Evolutionary conservation across 2,888 invertebrate genomes (phyloP).

Genomic region (Odontocerum albicorne): DNA sequence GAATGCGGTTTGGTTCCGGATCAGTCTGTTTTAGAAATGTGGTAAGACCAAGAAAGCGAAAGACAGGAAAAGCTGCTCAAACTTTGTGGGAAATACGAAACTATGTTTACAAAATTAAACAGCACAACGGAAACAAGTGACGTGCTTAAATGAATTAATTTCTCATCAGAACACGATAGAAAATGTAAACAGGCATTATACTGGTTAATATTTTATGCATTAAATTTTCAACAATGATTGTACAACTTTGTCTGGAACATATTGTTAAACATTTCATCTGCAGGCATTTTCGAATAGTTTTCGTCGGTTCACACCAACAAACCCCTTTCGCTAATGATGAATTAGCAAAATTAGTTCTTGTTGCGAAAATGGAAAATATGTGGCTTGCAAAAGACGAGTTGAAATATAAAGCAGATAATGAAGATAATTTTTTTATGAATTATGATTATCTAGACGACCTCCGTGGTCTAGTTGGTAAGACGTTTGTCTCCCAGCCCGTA

Average conservation of each 20-base stretch:
- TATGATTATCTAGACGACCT: no score
- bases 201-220: conserved; percentile 1
- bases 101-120: not conserved
- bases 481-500: no score
- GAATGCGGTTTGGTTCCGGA: conserved; percentile 9
- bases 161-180: conserved; percentile 8
- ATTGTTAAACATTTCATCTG: no score
- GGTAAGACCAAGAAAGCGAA: conserved; percentile 1
- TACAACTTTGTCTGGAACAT: not conserved
- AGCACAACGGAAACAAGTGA: not conserved
- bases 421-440: no score
- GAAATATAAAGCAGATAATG: no score
- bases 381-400: no score
- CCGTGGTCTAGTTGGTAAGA: no score
- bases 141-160: conserved; percentile 1
- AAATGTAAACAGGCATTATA: not conserved
- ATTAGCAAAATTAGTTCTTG: no score
- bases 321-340: no score
- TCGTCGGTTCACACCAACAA: no score
- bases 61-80: conserved; percentile 7
- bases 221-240: not conserved
- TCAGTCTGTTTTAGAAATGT: conserved; percentile 17
- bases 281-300: no score
- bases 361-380: no score
- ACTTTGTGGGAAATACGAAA: conserved; percentile 4